These are phyloP conservation scores for Muntiacus muntjak DNA, from an alignment of 2,113 vertebrate genomes.

Conservation along the genomic window DNA sequence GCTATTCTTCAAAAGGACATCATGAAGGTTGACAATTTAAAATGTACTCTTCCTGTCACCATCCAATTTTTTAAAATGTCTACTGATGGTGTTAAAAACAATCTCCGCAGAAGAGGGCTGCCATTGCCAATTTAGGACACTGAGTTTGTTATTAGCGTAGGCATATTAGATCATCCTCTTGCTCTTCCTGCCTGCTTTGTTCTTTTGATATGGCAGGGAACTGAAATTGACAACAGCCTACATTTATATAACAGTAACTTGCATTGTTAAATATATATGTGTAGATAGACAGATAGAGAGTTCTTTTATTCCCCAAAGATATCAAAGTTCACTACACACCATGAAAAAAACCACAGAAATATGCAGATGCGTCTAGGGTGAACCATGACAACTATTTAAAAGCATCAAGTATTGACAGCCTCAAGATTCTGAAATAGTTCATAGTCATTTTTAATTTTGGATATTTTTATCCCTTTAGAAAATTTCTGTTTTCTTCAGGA, in stretches of 20 bases:
- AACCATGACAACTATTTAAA: slow-evolving; percentile 55
- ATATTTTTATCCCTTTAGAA: slow-evolving; percentile 27
- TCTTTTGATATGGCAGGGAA: slow-evolving; percentile 63
- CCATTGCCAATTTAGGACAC: slow-evolving; percentile 59
- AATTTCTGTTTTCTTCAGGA: slow-evolving; percentile 39
- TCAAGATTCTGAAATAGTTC: slow-evolving; percentile 36
- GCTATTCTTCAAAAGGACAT: slow-evolving; percentile 74
- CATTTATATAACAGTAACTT: slow-evolving; percentile 74
- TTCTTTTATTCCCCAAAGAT: slow-evolving; percentile 67
- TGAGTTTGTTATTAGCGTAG: slow-evolving; percentile 58
- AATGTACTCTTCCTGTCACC: slow-evolving; percentile 63
- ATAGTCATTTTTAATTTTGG: slow-evolving; percentile 26
- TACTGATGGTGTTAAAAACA: slow-evolving; percentile 63
- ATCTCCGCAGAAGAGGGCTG: slow-evolving; percentile 38
- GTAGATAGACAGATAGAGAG: slow-evolving; percentile 59
- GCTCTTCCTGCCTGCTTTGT: slow-evolving; percentile 66
- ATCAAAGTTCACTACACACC: slow-evolving; percentile 63
- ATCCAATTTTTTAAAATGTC: slow-evolving; percentile 59
- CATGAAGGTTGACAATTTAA: slow-evolving; percentile 72
- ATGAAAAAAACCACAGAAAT: slow-evolving; percentile 23
- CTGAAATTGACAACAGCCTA: slow-evolving; percentile 72
- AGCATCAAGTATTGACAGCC: slow-evolving; percentile 53
- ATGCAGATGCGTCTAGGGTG: slow-evolving; percentile 53
- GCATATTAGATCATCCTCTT: slow-evolving; percentile 53
- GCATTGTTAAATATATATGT: slow-evolving; percentile 72